Evolutionary conservation across 2,797 vertebrate species (phyloP).

Genomic region (Spinibarbus caldwelli): DNA sequence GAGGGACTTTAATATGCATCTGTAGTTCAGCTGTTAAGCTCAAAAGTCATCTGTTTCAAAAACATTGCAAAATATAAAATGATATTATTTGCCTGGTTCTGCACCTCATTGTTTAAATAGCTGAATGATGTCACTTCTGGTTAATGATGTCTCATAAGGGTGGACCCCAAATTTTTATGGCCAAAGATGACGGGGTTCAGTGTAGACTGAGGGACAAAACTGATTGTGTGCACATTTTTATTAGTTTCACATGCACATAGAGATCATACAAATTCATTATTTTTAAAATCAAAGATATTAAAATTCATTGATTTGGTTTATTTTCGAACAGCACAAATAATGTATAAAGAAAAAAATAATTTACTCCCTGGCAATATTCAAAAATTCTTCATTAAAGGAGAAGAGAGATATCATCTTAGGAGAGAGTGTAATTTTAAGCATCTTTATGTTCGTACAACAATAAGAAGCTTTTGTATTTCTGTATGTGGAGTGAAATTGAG

Average conservation of each 20-base stretch:
- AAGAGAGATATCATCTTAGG: too few relatives aligned
- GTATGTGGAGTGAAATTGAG: too few relatives aligned
- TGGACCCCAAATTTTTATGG: not conserved
- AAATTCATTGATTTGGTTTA: too few relatives aligned
- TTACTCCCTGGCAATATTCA: too few relatives aligned
- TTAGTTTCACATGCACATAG: not conserved
- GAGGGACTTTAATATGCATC: not conserved
- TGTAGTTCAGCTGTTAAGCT: not conserved
- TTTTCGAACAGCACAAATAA: too few relatives aligned
- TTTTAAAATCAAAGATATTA: too few relatives aligned
- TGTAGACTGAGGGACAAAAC: not conserved
- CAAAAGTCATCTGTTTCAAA: not conserved
- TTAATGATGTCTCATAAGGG: not conserved
- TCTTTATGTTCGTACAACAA: too few relatives aligned
- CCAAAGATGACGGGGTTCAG: not conserved
- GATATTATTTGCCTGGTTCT: not conserved
- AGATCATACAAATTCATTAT: too few relatives aligned
- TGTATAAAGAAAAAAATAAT: too few relatives aligned
- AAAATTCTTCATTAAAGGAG: too few relatives aligned
- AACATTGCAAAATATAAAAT: not conserved
- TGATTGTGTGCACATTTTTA: not conserved
- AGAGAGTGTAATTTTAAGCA: too few relatives aligned
- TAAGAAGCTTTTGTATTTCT: too few relatives aligned
- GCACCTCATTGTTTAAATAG: not conserved
- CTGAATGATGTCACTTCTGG: slow-evolving; percentile 18